Percentiles rank a stretch among this genome's conserved stretches.
Conservation (phyloP, 2,797 vertebrate species). For the Premnoplex brunnescens region DNA sequence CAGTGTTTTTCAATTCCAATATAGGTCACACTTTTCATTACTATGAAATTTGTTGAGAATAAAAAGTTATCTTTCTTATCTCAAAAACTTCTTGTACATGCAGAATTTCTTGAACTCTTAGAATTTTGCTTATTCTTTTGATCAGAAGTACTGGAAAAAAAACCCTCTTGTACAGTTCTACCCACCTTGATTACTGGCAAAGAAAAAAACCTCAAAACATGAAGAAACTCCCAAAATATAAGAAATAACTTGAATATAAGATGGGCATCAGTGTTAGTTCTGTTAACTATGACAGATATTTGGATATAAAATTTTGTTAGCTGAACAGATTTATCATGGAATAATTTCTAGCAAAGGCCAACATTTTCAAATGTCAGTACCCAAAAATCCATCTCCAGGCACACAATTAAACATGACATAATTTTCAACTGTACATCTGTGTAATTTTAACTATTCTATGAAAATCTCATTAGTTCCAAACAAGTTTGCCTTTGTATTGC, state of each 20-base stretch:
- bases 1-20: background rate
- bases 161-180: background rate
- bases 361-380: slow-evolving; percentile 59
- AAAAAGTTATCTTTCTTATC: background rate
- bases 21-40: background rate
- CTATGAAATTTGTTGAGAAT: background rate
- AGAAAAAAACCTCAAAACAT: background rate
- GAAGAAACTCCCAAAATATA: background rate
- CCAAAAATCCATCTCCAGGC: slow-evolving; percentile 13
- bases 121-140: background rate
- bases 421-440: slow-evolving; percentile 36
- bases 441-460: background rate
- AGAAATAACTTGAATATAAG: background rate
- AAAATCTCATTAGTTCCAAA: background rate
- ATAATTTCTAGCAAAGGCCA: slow-evolving; percentile 50
- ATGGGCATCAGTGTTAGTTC: background rate
- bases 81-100: background rate
- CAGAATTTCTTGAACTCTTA: background rate
- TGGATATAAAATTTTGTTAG: slow-evolving; percentile 40
- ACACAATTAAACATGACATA: background rate
- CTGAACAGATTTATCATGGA: slow-evolving; percentile 60
- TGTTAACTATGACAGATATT: slow-evolving; percentile 39
- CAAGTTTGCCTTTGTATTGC: background rate
- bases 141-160: background rate
- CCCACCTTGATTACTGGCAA: background rate